Percentiles rank a stretch among this genome's conserved stretches.
These are phyloP conservation scores for Spermophilus dauricus DNA, from an alignment of 2,113 vertebrate species.

Conservation along the genomic window DNA sequence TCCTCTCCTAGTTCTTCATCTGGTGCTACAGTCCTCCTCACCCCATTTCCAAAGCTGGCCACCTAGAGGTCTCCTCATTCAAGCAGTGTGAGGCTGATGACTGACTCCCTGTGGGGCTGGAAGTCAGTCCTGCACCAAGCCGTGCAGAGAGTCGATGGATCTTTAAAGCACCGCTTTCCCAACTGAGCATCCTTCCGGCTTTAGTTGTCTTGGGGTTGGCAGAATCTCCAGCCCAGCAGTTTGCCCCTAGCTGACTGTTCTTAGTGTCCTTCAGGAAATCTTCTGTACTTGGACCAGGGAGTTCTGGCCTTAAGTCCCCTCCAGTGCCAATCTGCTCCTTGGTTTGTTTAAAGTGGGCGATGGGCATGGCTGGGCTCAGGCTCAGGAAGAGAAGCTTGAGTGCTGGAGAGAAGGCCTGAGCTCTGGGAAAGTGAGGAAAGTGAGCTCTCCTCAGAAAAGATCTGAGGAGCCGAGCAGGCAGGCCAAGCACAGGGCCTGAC, in stretches of 20 bases:
- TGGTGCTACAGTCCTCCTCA: neutral
- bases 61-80: rapidly evolving
- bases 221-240: neutral
- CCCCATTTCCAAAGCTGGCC: neutral
- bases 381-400: neutral
- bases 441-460: rapidly evolving
- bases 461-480: neutral
- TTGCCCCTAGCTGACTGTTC: neutral
- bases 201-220: neutral
- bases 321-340: neutral
- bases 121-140: neutral
- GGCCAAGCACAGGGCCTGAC: neutral
- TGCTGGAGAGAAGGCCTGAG: neutral
- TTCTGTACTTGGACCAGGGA: rapidly evolving
- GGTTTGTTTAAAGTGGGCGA: neutral
- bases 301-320: neutral
- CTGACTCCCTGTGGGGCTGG: neutral
- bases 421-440: neutral
- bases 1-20: neutral
- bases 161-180: neutral
- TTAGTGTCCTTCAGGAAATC: neutral
- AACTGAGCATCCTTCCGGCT: neutral
- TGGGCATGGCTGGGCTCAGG: neutral
- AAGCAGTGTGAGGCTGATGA: neutral
- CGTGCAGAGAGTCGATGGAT: neutral